Evolutionary conservation across 92 coral and sea anemone species (phyloP).

Genomic region (Bergia puertoricense): DNA sequence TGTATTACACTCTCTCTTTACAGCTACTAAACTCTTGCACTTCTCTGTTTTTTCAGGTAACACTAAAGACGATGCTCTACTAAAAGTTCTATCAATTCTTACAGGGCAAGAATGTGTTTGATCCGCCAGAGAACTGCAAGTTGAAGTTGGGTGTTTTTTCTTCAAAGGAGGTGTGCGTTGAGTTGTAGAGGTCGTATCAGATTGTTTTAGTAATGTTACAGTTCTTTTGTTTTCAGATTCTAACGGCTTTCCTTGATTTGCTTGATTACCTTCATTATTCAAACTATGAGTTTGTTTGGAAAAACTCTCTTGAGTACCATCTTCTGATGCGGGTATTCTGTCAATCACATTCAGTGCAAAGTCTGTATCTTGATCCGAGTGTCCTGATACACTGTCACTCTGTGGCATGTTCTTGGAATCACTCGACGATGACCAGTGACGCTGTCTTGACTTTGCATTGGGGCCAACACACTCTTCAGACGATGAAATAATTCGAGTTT

Average conservation of each 20-base stretch:
- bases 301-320: not conserved
- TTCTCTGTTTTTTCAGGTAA: not conserved
- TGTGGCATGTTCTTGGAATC: not conserved
- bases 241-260: not conserved
- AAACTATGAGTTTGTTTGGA: not conserved
- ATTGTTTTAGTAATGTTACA: not conserved
- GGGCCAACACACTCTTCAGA: not conserved
- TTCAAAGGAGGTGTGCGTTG: not conserved
- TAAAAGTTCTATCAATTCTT: slow-evolving; percentile 8
- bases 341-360: not conserved
- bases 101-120: not conserved
- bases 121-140: not conserved
- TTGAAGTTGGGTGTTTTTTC: not conserved
- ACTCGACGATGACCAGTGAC: slow-evolving; percentile 21
- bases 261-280: not conserved
- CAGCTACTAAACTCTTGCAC: not conserved
- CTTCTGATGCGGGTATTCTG: not conserved
- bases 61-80: not conserved
- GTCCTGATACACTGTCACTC: not conserved
- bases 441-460: slow-evolving; percentile 4
- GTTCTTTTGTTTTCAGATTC: not conserved
- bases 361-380: not conserved
- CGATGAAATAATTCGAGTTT: not conserved
- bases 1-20: not conserved
- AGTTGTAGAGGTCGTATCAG: not conserved